Conservation (phyloP, 1,140 invertebrate species). For the Globodera ellingtonae region DNA sequence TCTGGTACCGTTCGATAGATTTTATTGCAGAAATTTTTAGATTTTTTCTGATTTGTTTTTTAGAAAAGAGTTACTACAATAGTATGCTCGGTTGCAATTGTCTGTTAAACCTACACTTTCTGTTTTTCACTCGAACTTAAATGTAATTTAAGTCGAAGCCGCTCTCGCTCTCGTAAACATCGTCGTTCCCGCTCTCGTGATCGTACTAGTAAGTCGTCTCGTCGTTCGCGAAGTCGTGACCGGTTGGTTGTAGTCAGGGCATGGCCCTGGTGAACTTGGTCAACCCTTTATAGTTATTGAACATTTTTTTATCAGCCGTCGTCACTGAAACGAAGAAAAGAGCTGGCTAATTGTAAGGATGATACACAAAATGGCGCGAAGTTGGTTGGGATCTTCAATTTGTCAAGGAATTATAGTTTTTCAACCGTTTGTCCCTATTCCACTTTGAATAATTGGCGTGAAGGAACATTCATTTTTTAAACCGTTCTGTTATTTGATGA, state of each 20-base stretch:
- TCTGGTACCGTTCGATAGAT: too few species aligned
- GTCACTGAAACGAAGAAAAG: constrained; percentile 21
- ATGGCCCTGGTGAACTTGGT: not conserved
- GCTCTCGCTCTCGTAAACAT: constrained; percentile 31
- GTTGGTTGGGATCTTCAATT: not conserved
- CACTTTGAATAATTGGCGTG: not conserved
- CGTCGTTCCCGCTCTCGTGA: constrained; percentile 41
- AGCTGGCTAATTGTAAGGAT: not conserved
- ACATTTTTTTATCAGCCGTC: constrained; percentile 25
- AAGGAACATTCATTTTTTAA: too few species aligned
- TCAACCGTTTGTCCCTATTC: not conserved
- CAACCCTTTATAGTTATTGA: not conserved
- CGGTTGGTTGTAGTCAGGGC: constrained; percentile 15
- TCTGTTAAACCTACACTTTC: too few species aligned
- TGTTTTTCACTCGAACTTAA: not conserved
- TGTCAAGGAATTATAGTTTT: not conserved
- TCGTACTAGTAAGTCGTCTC: constrained; percentile 34
- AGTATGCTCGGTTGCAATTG: too few species aligned
- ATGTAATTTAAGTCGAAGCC: constrained; percentile 16
- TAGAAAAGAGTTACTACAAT: too few species aligned
- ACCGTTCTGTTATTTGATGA: too few species aligned
- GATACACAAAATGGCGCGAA: not conserved
- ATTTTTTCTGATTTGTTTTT: too few species aligned
- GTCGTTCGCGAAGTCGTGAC: constrained; percentile 36
- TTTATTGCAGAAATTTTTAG: too few species aligned